phyloP scores from a whole-genome alignment of 2,113 vertebrate genomes.

The Pardalotus punctatus region DNA sequence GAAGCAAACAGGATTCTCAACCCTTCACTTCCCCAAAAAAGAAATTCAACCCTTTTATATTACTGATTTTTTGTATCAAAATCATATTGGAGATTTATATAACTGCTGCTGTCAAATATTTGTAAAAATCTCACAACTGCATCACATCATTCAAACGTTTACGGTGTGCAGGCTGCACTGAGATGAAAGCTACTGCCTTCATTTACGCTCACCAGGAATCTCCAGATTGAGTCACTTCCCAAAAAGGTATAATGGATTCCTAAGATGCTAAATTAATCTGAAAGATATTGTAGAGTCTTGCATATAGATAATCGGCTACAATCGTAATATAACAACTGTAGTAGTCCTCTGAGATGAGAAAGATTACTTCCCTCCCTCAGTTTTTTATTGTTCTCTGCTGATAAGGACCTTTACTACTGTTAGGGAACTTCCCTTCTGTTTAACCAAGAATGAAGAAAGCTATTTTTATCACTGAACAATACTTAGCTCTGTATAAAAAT shows the following conservation, averaged over 20 bases:
- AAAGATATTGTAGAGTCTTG: conserved; percentile 24
- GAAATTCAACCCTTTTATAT: background rate
- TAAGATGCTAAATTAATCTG: conserved; percentile 58
- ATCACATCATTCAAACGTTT: conserved; percentile 32
- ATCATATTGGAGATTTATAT: conserved; percentile 11
- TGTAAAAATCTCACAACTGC: background rate
- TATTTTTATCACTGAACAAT: conserved; percentile 55
- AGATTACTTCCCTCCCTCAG: conserved; percentile 48
- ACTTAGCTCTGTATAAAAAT: conserved; percentile 43
- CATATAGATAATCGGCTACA: conserved; percentile 41
- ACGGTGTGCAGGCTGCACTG: background rate
- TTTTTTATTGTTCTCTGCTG: conserved; percentile 59
- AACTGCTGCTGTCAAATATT: background rate
- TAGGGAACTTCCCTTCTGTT: conserved; percentile 49
- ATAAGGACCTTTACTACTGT: conserved; percentile 57
- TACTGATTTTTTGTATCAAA: background rate
- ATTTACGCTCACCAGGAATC: conserved; percentile 36
- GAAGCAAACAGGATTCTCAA: background rate
- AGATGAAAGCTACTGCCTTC: conserved; percentile 21
- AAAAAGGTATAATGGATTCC: conserved; percentile 42
- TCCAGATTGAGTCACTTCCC: conserved; percentile 43
- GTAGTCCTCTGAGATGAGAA: conserved; percentile 36
- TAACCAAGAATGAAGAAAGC: conserved; percentile 54
- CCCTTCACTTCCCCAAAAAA: background rate
- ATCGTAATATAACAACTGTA: conserved; percentile 35